Conservation (phyloP, 1,140 invertebrate species). For the Ips typographus region DNA sequence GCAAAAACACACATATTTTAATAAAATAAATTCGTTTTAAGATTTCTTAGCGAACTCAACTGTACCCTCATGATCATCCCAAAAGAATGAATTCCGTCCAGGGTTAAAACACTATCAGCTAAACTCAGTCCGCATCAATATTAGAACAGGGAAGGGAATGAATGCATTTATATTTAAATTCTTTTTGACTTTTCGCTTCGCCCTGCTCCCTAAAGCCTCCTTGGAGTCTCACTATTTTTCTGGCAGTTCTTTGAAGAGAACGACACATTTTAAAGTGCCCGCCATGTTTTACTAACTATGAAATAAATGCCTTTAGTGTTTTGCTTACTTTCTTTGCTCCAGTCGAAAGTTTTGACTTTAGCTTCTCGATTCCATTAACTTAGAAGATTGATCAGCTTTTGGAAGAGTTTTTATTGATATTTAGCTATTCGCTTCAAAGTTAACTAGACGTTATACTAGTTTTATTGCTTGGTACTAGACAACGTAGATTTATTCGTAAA, state of each 20-base stretch:
- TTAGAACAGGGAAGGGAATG: constrained; percentile 19
- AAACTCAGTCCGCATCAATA: constrained; percentile 19
- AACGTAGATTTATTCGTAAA: neutral
- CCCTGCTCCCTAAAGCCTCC: constrained; percentile 11
- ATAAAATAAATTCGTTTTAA: no score
- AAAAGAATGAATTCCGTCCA: constrained; percentile 1
- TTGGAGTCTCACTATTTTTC: constrained; percentile 20
- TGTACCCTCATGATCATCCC: neutral
- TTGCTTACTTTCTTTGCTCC: constrained; percentile 8
- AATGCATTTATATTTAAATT: constrained; percentile 27
- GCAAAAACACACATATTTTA: no score
- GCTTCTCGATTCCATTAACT: constrained; percentile 9
- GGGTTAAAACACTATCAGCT: constrained; percentile 13
- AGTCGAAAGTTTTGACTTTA: constrained; percentile 13
- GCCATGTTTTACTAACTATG: constrained; percentile 17
- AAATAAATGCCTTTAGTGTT: constrained; percentile 25
- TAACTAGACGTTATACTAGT: constrained; percentile 6
- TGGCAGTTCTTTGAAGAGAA: constrained; percentile 14
- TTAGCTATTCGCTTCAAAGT: constrained; percentile 5
- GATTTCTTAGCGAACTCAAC: neutral
- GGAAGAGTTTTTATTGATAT: constrained; percentile 11
- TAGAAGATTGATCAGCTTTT: constrained; percentile 14
- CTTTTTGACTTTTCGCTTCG: constrained; percentile 19
- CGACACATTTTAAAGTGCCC: constrained; percentile 17
- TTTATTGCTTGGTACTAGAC: neutral